These are phyloP conservation scores for Zingel zingel DNA, from an alignment of 2,113 vertebrate species.

Conservation along the genomic window DNA sequence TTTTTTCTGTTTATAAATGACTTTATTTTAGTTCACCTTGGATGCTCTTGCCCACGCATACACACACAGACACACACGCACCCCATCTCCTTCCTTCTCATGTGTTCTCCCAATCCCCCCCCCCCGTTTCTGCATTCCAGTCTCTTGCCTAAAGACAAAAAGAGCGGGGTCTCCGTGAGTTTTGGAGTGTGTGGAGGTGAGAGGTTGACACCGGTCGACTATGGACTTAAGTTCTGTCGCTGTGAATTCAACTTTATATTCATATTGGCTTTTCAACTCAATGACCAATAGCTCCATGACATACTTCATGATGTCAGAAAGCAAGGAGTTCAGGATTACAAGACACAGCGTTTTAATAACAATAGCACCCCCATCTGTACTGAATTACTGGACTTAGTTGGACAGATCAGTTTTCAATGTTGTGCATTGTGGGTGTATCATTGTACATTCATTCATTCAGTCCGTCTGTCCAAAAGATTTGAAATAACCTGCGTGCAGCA, in stretches of 20 bases:
- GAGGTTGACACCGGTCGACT: not conserved
- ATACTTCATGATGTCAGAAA: conserved; percentile 36
- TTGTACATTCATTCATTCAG: conserved; percentile 37
- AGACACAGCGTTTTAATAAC: conserved; percentile 39
- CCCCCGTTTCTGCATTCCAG: conserved; percentile 64
- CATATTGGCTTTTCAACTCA: conserved; percentile 27
- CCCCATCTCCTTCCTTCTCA: conserved; percentile 10
- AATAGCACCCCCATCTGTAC: conserved; percentile 54
- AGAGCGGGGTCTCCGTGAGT: conserved; percentile 40
- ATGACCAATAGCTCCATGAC: conserved; percentile 29
- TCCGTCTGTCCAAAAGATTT: conserved; percentile 29
- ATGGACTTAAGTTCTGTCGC: conserved; percentile 8
- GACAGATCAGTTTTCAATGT: conserved; percentile 53
- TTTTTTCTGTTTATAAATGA: conserved; percentile 40
- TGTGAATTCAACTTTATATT: conserved; percentile 32
- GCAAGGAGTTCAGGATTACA: conserved; percentile 32
- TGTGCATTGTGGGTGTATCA: conserved; percentile 56
- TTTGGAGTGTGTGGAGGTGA: conserved; percentile 1
- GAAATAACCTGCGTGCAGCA: conserved; percentile 48
- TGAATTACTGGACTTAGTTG: conserved; percentile 43
- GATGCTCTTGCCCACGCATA: conserved; percentile 9
- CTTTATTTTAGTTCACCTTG: conserved; percentile 38
- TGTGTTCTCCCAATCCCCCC: not conserved
- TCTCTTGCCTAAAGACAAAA: conserved; percentile 58
- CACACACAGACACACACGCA: conserved; percentile 16